These are phyloP conservation scores for Heteromyza rotundicornis DNA, from an alignment of 2,888 invertebrate species.

Conservation along the genomic window DNA sequence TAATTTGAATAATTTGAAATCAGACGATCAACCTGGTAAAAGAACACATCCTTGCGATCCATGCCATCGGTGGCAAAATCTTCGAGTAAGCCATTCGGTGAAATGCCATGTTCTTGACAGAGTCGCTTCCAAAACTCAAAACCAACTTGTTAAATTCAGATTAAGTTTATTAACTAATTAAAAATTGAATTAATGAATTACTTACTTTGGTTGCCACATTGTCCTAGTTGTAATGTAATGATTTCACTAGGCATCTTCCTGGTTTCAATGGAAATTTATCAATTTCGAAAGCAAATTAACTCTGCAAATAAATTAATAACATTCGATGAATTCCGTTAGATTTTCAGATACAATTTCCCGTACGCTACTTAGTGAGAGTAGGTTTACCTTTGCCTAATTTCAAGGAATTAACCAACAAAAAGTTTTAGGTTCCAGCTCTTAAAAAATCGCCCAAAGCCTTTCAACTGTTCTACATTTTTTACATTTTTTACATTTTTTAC, in stretches of 20 bases:
- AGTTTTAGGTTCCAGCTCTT: too few species aligned
- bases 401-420: too few species aligned
- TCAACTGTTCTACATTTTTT: too few species aligned
- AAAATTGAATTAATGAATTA: conserved; percentile 28
- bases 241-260: conserved; percentile 94
- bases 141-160: conserved; percentile 78
- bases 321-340: too few species aligned
- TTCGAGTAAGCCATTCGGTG: conserved; percentile 92
- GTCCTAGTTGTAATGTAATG: conserved; percentile 96
- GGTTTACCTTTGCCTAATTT: too few species aligned
- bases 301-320: too few species aligned
- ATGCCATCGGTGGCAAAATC: conserved; percentile 88
- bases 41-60: conserved; percentile 98
- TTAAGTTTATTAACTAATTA: not conserved
- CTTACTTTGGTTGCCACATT: conserved; percentile 98
- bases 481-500: too few species aligned
- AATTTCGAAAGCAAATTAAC: too few species aligned
- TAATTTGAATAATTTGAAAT: not conserved
- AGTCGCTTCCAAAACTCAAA: conserved; percentile 99
- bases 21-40: conserved; percentile 76
- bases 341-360: too few species aligned
- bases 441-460: too few species aligned
- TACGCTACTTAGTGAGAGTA: too few species aligned
- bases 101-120: conserved; percentile 97
- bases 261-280: not conserved